Conservation (phyloP, 2,888 invertebrate species). For the Achlya flavicornis region DNA sequence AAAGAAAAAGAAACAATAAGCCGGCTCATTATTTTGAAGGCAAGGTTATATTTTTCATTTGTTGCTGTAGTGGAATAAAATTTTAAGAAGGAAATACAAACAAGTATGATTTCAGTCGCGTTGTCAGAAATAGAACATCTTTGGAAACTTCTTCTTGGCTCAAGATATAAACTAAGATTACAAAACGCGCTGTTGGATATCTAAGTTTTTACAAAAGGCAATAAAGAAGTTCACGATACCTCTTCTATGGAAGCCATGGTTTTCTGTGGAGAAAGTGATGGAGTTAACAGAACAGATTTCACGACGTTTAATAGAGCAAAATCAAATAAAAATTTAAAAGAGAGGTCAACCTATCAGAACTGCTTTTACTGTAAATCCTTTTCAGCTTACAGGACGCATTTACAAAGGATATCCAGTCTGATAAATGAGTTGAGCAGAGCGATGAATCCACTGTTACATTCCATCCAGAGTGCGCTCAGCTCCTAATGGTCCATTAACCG, state of each 20-base stretch:
- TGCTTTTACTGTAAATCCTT: background rate
- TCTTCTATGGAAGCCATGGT: too few species aligned
- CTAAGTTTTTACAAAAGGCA: too few species aligned
- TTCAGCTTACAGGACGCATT: background rate
- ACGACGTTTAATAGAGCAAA: too few species aligned
- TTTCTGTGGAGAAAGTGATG: too few species aligned
- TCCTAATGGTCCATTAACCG: conserved; percentile 44
- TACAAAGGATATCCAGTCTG: conserved; percentile 11
- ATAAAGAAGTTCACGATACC: too few species aligned
- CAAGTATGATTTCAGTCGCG: too few species aligned
- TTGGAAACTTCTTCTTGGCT: too few species aligned
- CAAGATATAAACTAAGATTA: too few species aligned
- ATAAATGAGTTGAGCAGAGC: conserved; percentile 16
- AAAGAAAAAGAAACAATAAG: background rate
- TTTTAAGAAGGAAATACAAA: background rate
- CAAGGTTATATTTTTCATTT: background rate
- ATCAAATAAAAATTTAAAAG: too few species aligned
- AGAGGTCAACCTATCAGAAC: background rate
- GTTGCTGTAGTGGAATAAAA: background rate
- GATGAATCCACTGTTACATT: conserved; percentile 14
- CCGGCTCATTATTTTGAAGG: conserved; percentile 1
- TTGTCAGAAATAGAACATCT: too few species aligned
- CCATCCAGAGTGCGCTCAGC: conserved; percentile 15
- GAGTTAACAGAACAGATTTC: too few species aligned
- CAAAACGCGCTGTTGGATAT: too few species aligned